Evolutionary conservation across 2,797 vertebrate species (phyloP).

Genomic region (Falco biarmicus): DNA sequence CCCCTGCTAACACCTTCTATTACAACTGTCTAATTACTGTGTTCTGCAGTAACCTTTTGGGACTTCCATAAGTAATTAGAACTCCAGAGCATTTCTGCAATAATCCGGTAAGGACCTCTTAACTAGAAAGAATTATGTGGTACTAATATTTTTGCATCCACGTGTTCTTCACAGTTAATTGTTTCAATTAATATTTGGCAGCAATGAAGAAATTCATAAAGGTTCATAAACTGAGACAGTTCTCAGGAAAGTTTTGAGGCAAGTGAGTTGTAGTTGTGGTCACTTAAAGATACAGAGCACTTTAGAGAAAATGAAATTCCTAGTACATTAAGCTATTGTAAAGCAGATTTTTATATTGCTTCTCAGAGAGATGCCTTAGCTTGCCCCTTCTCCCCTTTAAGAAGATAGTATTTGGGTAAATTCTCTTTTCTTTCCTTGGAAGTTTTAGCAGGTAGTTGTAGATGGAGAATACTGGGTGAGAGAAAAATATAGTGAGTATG

Average conservation of each 20-base stretch:
- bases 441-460: not conserved
- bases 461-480: not conserved
- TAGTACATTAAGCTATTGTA: not conserved
- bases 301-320: not conserved
- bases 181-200: conserved; percentile 80
- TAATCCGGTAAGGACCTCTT: conserved; percentile 79
- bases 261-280: not conserved
- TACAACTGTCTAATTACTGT: conserved; percentile 77
- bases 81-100: conserved; percentile 72
- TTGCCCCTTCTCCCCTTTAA: not conserved
- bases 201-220: conserved; percentile 37
- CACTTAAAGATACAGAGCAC: not conserved
- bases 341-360: not conserved
- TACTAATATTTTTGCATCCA: conserved; percentile 70
- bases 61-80: conserved; percentile 80
- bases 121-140: conserved; percentile 77
- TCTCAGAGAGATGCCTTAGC: not conserved
- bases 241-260: conserved; percentile 2
- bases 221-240: conserved; percentile 5
- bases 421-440: not conserved
- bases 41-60: conserved; percentile 75
- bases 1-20: conserved; percentile 74
- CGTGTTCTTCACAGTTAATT: conserved; percentile 73
- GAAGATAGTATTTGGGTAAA: not conserved
- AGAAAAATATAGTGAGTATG: not conserved